phyloP scores from a whole-genome alignment of 1,140 invertebrate genomes.

The Drosophila aff. region DNA sequence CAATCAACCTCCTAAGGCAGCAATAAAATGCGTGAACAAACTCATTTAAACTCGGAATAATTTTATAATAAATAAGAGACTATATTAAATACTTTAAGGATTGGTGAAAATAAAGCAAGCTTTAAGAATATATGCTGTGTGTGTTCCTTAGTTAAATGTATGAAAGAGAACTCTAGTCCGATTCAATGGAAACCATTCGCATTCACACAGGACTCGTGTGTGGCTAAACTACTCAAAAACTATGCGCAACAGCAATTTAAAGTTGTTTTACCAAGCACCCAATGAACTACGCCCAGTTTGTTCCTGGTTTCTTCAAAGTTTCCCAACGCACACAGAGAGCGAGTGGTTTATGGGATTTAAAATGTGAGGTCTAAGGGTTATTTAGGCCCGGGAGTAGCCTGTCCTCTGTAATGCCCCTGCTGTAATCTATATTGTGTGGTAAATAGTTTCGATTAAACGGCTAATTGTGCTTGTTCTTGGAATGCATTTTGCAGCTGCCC shows the following conservation, averaged over 20 bases:
- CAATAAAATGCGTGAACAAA: too few relatives aligned
- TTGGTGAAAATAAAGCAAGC: background rate
- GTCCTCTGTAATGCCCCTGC: background rate
- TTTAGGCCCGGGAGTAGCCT: background rate
- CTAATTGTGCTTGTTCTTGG: constrained; percentile 33
- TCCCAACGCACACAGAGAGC: background rate
- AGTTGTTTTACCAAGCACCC: constrained; percentile 1
- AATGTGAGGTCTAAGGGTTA: constrained; percentile 15
- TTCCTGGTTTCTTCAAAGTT: constrained; percentile 13
- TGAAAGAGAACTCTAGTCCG: background rate
- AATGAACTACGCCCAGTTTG: constrained; percentile 16
- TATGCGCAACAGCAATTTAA: constrained; percentile 22
- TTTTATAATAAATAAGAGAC: background rate
- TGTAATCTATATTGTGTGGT: constrained; percentile 21
- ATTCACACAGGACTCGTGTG: constrained; percentile 3
- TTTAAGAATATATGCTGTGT: background rate
- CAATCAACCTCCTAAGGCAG: background rate
- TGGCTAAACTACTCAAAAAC: constrained; percentile 7
- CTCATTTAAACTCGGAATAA: background rate
- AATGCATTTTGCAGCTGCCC: constrained; percentile 50
- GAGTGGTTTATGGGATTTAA: background rate
- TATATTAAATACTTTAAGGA: background rate
- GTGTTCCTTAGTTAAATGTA: background rate
- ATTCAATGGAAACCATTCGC: constrained; percentile 2
- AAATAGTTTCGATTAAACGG: constrained; percentile 43